These are phyloP conservation scores for Lottia scabra DNA, from an alignment of 2,888 invertebrate species.

Conservation along the genomic window DNA sequence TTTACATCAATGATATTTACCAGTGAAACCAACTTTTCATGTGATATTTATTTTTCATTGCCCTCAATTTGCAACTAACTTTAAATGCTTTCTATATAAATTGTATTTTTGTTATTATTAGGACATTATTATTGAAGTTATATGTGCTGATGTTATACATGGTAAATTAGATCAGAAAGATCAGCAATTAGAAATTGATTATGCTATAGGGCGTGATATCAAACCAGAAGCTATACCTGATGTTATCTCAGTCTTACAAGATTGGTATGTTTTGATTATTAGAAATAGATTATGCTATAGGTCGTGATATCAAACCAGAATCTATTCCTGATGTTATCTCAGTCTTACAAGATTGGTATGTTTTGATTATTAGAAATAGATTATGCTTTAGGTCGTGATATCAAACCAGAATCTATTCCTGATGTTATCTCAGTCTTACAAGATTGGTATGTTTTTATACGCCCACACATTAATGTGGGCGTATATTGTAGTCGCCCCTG, in stretches of 20 bases:
- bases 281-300: conserved; percentile 94
- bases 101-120: conserved; percentile 30
- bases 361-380: conserved; percentile 82
- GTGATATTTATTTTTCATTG: too few relatives aligned
- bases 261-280: conserved; percentile 70
- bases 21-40: too few relatives aligned
- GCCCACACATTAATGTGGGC: too few relatives aligned
- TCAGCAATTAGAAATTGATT: conserved; percentile 92
- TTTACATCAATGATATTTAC: too few relatives aligned
- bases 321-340: conserved; percentile 85
- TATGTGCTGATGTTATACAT: conserved; percentile 94
- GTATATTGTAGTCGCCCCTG: too few relatives aligned
- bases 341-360: conserved; percentile 67
- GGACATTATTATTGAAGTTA: conserved; percentile 97
- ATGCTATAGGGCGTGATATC: conserved; percentile 93
- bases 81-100: not conserved
- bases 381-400: conserved; percentile 92
- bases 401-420: conserved; percentile 84
- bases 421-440: conserved; percentile 78
- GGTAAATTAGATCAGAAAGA: conserved; percentile 97
- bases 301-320: conserved; percentile 88
- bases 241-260: conserved; percentile 76
- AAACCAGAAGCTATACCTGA: conserved; percentile 84
- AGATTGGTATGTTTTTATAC: conserved; percentile 60
- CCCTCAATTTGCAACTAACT: not conserved